Evolutionary conservation across 2,888 invertebrate genomes (phyloP).

Genomic region (Trileptium ribeirensis): DNA sequence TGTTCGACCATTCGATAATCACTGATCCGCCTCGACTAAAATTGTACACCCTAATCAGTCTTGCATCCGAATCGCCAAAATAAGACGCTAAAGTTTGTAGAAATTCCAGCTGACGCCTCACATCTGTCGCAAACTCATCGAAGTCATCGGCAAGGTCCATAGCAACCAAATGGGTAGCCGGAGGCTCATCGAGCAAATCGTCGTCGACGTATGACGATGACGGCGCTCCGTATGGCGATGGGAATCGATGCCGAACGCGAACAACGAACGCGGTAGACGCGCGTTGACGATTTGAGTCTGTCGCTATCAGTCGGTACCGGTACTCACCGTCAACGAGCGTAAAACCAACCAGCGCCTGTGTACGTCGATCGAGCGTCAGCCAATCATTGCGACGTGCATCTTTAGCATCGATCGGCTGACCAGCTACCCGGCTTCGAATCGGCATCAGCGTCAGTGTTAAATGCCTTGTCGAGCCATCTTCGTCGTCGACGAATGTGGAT

Average conservation of each 20-base stretch:
- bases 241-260: neutral
- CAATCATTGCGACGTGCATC: too few relatives aligned
- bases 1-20: constrained; percentile 66
- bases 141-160: neutral
- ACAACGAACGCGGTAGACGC: neutral
- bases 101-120: neutral
- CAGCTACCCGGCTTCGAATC: neutral
- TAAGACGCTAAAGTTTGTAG: neutral
- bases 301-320: constrained; percentile 4
- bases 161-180: neutral
- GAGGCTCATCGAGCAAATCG: neutral
- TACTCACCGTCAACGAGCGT: neutral
- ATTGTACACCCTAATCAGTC: constrained; percentile 14
- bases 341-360: neutral
- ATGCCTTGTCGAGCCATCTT: constrained; percentile 37
- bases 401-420: neutral
- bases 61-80: constrained; percentile 11
- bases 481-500: constrained; percentile 44
- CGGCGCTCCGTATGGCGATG: neutral
- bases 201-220: neutral
- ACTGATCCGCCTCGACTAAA: constrained; percentile 25
- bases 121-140: neutral
- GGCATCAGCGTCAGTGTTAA: neutral
- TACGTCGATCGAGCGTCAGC: neutral
- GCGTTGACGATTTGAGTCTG: neutral